A percentile compares a stretch with the other conserved stretches of the same genome.
These are phyloP conservation scores for Sinocyclocheilus anshuiensis DNA, from an alignment of 2,113 vertebrate genomes.

Conservation along the genomic window DNA sequence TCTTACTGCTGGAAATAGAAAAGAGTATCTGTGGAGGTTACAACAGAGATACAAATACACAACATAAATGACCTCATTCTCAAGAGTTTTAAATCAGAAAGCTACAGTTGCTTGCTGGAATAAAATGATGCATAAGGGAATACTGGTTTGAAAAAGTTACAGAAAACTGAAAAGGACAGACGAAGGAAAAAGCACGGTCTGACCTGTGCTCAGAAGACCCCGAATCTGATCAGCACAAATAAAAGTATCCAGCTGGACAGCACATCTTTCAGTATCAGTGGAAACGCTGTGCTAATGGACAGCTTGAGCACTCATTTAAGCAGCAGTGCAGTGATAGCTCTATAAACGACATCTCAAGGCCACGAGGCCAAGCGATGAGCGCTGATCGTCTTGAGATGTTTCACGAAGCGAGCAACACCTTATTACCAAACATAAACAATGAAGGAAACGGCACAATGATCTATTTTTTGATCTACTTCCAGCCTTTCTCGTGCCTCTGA, in stretches of 20 bases:
- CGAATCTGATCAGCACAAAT: slow-evolving; percentile 13
- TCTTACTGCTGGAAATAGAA: slow-evolving; percentile 2
- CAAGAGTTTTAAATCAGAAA: background rate
- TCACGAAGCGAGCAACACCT: background rate
- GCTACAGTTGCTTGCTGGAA: background rate
- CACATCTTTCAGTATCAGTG: slow-evolving; percentile 1
- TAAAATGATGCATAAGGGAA: background rate
- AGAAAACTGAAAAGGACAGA: background rate
- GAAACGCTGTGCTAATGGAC: background rate
- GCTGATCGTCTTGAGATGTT: background rate
- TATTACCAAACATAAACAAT: background rate
- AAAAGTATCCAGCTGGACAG: background rate
- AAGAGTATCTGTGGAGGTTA: background rate
- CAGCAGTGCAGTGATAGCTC: background rate
- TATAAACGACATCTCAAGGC: slow-evolving; percentile 18
- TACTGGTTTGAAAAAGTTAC: background rate
- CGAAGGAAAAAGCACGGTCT: background rate
- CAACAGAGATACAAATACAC: background rate
- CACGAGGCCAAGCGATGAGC: background rate
- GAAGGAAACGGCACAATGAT: background rate
- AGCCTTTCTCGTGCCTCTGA: background rate
- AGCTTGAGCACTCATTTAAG: slow-evolving; percentile 3
- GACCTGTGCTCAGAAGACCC: background rate
- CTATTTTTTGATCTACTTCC: background rate
- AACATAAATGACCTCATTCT: background rate